phyloP scores from a whole-genome alignment of 2,797 vertebrate species.

The Cuniculus paca region DNA sequence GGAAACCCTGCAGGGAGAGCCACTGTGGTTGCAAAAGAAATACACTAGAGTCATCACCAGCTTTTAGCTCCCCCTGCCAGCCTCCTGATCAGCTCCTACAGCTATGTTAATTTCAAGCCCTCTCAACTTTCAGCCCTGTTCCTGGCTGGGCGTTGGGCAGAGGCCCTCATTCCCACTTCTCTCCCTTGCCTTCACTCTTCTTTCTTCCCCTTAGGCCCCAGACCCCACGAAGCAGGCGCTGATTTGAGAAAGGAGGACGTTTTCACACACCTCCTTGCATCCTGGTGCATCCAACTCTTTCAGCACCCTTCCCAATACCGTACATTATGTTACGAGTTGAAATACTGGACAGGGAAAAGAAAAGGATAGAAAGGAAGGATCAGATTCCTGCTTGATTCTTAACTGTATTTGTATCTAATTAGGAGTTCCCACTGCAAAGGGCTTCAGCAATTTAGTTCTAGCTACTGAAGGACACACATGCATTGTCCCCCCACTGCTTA shows the following conservation, averaged over 20 bases:
- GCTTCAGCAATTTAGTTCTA: slow-evolving; percentile 58
- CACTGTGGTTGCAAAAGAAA: slow-evolving; percentile 71
- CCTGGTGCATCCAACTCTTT: slow-evolving; percentile 79
- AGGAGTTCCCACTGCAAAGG: slow-evolving; percentile 72
- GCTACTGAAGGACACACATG: slow-evolving; percentile 71
- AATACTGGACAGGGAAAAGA: slow-evolving; percentile 56
- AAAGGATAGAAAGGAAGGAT: slow-evolving; percentile 71
- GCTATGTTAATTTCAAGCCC: slow-evolving; percentile 79
- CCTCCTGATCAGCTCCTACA: slow-evolving; percentile 80
- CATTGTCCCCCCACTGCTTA: not conserved
- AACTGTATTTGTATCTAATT: slow-evolving; percentile 81
- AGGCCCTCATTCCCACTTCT: slow-evolving; percentile 58
- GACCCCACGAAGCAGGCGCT: slow-evolving; percentile 83
- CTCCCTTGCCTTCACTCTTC: not conserved
- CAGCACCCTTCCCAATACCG: slow-evolving; percentile 82
- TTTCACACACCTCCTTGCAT: slow-evolving; percentile 84
- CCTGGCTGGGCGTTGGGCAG: slow-evolving; percentile 76
- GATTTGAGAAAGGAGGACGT: slow-evolving; percentile 82
- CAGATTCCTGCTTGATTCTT: slow-evolving; percentile 81
- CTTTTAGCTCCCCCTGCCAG: slow-evolving; percentile 76
- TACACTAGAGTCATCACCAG: slow-evolving; percentile 70
- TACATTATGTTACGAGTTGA: slow-evolving; percentile 75
- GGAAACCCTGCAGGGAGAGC: slow-evolving; percentile 65
- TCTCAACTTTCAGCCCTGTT: slow-evolving; percentile 76
- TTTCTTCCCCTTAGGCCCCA: not conserved